Conservation (phyloP, 2,888 invertebrate genomes). For the Limenitis camilla region DNA sequence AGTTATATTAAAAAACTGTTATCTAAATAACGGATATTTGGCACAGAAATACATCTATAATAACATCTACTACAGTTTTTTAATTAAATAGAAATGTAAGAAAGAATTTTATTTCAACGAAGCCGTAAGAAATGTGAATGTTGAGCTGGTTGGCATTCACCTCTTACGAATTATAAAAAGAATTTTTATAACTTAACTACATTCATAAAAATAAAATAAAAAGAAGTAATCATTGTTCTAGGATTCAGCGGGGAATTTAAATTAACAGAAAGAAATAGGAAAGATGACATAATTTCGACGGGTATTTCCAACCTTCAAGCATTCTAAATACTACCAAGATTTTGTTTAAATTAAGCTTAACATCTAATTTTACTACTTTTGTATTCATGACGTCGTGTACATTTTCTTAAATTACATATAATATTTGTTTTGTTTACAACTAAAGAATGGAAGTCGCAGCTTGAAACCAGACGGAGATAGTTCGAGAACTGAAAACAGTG, state of each 20-base stretch:
- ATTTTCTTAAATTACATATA: slow-evolving; percentile 1
- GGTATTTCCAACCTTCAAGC: neutral
- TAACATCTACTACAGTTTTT: slow-evolving; percentile 6
- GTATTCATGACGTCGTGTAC: slow-evolving; percentile 10
- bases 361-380: slow-evolving; percentile 10
- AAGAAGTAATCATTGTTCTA: slow-evolving; percentile 11
- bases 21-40: slow-evolving; percentile 23
- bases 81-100: neutral
- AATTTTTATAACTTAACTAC: neutral
- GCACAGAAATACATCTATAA: slow-evolving; percentile 24
- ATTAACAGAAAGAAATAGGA: neutral
- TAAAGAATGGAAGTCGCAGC: slow-evolving; percentile 31
- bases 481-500: too few species aligned
- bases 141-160: slow-evolving; percentile 50
- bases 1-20: slow-evolving; percentile 1
- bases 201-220: slow-evolving; percentile 7
- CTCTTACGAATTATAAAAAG: slow-evolving; percentile 3
- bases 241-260: slow-evolving; percentile 1
- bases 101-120: neutral
- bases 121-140: slow-evolving; percentile 25
- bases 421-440: slow-evolving; percentile 4
- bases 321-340: slow-evolving; percentile 12
- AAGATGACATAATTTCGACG: neutral
- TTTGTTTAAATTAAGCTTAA: slow-evolving; percentile 11
- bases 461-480: slow-evolving; percentile 34